A percentile compares a stretch with the other conserved stretches of the same genome.
Conservation (phyloP, 2,113 vertebrate species). For the Nesogale talazaci region DNA sequence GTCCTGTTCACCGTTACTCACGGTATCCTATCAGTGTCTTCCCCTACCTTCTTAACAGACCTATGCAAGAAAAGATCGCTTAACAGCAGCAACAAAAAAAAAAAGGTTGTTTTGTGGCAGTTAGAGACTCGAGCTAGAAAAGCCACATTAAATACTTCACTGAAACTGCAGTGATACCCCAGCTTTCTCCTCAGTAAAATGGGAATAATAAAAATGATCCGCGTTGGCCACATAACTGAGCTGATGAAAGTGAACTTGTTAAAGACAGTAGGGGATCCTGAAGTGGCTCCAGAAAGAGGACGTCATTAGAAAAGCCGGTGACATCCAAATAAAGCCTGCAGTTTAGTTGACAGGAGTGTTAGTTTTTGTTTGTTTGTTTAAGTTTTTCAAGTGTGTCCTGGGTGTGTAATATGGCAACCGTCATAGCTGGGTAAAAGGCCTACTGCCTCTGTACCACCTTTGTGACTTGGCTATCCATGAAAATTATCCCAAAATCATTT, state of each 20-base stretch:
- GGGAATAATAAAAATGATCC: slow-evolving; percentile 22
- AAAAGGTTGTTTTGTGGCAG: too few relatives aligned
- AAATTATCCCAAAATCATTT: background rate
- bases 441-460: background rate
- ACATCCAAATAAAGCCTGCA: background rate
- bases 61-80: too few relatives aligned
- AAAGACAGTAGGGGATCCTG: background rate
- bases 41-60: too few relatives aligned
- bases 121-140: too few relatives aligned
- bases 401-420: slow-evolving; percentile 3
- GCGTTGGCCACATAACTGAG: background rate
- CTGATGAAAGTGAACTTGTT: slow-evolving; percentile 43
- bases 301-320: slow-evolving; percentile 20
- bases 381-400: slow-evolving; percentile 10
- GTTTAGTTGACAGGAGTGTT: slow-evolving; percentile 1
- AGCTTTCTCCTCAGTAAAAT: slow-evolving; percentile 8
- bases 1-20: too few relatives aligned
- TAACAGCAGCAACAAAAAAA: too few relatives aligned
- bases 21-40: too few relatives aligned
- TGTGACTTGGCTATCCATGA: slow-evolving; percentile 38
- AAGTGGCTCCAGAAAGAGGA: slow-evolving; percentile 24
- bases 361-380: slow-evolving; percentile 21
- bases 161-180: background rate
- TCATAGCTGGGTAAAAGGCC: background rate
- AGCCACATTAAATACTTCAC: too few relatives aligned